Percentiles rank a stretch among this genome's conserved stretches.
phyloP scores from a whole-genome alignment of 64 coral and sea anemone genomes.

The Montipora sp. region DNA sequence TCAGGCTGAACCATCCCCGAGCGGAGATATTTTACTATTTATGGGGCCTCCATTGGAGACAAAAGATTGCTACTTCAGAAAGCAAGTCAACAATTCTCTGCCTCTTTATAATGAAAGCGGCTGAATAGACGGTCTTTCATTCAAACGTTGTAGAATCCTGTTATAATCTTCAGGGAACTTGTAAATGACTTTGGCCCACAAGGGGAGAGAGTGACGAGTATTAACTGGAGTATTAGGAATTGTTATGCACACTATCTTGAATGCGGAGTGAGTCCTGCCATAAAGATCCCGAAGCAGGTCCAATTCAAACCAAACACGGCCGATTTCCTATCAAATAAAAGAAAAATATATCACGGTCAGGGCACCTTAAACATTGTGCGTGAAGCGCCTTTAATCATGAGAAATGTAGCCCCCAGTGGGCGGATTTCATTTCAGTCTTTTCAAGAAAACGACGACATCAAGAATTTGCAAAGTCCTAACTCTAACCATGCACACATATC shows the following conservation, averaged over 20 bases:
- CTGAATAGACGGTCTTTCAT: conserved; percentile 30
- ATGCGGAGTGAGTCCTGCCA: not conserved
- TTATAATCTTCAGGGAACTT: not conserved
- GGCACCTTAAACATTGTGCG: too few species aligned
- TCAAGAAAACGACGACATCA: not conserved
- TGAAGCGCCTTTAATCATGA: too few species aligned
- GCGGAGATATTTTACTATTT: too few species aligned
- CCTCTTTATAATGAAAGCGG: not conserved
- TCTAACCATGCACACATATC: too few species aligned
- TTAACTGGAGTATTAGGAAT: not conserved
- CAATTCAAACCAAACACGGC: conserved; percentile 34
- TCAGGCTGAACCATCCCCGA: too few species aligned
- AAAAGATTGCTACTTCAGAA: not conserved
- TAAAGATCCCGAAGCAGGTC: conserved; percentile 19
- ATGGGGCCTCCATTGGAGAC: too few species aligned
- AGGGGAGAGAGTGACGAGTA: not conserved
- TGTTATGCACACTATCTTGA: conserved; percentile 14
- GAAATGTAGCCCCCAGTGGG: too few species aligned
- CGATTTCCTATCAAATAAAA: conserved; percentile 4
- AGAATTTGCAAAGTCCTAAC: too few species aligned
- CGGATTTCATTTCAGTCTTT: too few species aligned
- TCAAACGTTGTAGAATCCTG: conserved; percentile 9
- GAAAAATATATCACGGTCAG: not conserved
- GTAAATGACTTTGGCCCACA: conserved; percentile 18
- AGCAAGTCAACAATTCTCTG: not conserved